phyloP scores from a whole-genome alignment of 2,797 vertebrate genomes.

The Ctenopoma kingsleyae region DNA sequence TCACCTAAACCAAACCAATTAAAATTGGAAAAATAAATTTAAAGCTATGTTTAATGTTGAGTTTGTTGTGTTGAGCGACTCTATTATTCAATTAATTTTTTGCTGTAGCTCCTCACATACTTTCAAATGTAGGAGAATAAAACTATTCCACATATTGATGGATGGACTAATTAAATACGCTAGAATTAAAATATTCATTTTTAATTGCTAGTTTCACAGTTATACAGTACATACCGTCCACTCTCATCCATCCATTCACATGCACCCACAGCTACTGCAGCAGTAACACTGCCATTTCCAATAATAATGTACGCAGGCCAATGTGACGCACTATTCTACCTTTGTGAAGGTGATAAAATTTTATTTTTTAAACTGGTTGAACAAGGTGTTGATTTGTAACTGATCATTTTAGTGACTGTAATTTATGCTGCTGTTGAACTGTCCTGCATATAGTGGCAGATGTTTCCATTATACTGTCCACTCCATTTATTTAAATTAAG shows the following conservation, averaged over 20 bases:
- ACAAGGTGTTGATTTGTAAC: neutral
- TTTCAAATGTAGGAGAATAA: neutral
- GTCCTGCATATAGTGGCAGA: neutral
- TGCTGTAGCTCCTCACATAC: neutral
- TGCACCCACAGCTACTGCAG: neutral
- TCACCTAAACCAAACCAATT: no score
- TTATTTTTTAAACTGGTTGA: neutral
- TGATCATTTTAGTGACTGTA: neutral
- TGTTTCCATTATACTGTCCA: neutral
- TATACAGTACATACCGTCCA: neutral
- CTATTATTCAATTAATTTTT: neutral
- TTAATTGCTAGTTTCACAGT: neutral
- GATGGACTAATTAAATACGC: neutral
- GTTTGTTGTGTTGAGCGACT: neutral
- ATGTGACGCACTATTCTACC: neutral
- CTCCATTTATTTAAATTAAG: no score
- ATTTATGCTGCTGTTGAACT: neutral
- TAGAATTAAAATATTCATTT: neutral
- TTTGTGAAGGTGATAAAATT: neutral
- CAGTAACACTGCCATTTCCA: neutral
- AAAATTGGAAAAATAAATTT: conserved; percentile 4
- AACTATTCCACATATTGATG: neutral
- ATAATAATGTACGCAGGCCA: neutral
- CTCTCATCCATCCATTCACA: no score
- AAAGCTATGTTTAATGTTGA: neutral